Percentiles rank a stretch among this genome's conserved stretches.
Evolutionary conservation across 1,140 invertebrate genomes (phyloP).

Genomic region (Caenorhabditis briggsae): DNA sequence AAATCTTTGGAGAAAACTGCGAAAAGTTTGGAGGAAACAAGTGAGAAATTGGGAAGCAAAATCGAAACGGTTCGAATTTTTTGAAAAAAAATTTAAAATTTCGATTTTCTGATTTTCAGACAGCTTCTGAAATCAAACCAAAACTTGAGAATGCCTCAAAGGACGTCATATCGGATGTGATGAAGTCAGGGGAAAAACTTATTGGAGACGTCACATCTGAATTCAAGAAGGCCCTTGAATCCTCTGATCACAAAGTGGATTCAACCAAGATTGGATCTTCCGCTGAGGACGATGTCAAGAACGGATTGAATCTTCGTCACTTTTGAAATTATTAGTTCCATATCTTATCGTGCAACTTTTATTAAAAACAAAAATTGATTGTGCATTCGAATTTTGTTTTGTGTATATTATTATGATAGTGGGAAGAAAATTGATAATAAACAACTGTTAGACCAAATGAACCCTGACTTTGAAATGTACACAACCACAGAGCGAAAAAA

Average conservation of each 20-base stretch:
- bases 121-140: not conserved
- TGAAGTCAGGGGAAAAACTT: slow-evolving; percentile 11
- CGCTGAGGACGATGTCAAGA: slow-evolving; percentile 19
- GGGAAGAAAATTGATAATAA: not conserved
- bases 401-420: slow-evolving; percentile 17
- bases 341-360: not conserved
- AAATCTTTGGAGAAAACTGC: slow-evolving; percentile 12
- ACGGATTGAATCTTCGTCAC: slow-evolving; percentile 15
- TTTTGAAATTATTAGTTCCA: not conserved
- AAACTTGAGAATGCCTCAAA: not conserved
- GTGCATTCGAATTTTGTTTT: not conserved
- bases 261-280: slow-evolving; percentile 4
- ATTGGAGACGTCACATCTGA: not conserved
- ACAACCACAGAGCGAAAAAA: slow-evolving; percentile 21
- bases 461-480: not conserved
- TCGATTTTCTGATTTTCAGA: not conserved
- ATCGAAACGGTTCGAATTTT: not conserved
- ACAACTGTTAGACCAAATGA: not conserved
- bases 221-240: not conserved
- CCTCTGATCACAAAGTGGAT: not conserved
- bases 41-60: not conserved
- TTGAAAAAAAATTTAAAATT: not conserved
- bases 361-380: too few species aligned
- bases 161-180: not conserved
- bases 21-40: slow-evolving; percentile 16